Base-by-base conservation (phyloP, 2,113 vertebrate species). In the Rattus rattus region DNA sequence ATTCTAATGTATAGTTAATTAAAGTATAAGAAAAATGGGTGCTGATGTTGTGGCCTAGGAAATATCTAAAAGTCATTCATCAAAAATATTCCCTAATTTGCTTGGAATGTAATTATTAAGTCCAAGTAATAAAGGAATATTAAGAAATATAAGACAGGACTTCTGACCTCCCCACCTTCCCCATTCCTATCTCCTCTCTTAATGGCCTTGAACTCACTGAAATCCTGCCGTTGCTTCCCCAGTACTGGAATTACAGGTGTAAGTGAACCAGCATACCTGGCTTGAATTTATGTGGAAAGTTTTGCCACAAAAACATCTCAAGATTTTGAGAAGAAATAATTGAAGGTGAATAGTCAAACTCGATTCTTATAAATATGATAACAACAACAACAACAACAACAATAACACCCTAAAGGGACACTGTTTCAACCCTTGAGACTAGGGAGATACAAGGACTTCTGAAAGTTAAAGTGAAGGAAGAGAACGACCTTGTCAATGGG, bases 251-350 rank as follows among this genome's bases (percentile, higher is more conserved):
- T 65, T 65, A 65, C 8, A 65, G 9, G 26, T 65, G 63, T 65
- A 28, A 65, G 24, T 65, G 2, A 65, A 28, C 63, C 9, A 26
- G 24, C 63, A 28, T 65, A 65, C 63, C 63, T 65, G 24, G 63
- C 63, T 65, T 65, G 63, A 65, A 9, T 65, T 65, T 65, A 65
- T 65, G 8, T 65, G 24, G 9, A 65, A 65, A 65, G 63, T 65
- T 65, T 65, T 63, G 63, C 26, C 8, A 65, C 63, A 65, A 65
- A 26, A 65, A 65, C 8, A 10, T 65, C 83, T 91, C 49, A 39
- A 56, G 26, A 56, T 72, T 95, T 94, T 80, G 47, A 43, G 52
- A 95, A 77, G 92, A 92, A 92, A 85, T 94, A 19, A 56, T 63
- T 70, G 89, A 92, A 52, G 43, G 8, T 16, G 67, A 65, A 65